Percentiles rank a stretch among this genome's conserved stretches.
Conservation (phyloP, 2,797 vertebrate genomes). For the Scyliorhinus canicula region DNA sequence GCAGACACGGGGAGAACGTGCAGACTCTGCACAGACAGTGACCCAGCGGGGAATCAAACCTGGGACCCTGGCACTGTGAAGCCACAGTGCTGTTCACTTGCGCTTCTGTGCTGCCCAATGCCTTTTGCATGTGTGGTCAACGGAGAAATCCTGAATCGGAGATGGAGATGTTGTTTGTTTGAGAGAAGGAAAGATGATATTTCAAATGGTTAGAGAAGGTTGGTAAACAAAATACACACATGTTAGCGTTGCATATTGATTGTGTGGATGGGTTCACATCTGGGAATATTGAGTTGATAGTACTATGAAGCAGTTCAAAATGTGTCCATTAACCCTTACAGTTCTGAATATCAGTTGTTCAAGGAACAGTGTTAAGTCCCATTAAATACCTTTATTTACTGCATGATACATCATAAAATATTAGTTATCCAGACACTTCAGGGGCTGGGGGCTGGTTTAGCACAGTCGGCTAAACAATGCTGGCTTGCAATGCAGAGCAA, state of each 20-base stretch:
- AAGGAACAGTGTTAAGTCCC: background rate
- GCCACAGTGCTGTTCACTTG: too few species aligned
- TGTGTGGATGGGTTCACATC: background rate
- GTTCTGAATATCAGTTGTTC: background rate
- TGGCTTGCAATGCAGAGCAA: too few species aligned
- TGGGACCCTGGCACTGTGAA: too few species aligned
- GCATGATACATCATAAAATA: background rate
- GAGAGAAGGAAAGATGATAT: slow-evolving; percentile 25
- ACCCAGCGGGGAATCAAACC: too few species aligned
- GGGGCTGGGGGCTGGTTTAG: too few species aligned
- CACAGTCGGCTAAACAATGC: too few species aligned
- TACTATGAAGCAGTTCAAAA: background rate
- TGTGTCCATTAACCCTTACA: background rate
- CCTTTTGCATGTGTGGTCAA: background rate
- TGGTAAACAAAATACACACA: slow-evolving; percentile 10
- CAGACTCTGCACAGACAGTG: too few species aligned
- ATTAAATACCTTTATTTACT: background rate
- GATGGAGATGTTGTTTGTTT: slow-evolving; percentile 1
- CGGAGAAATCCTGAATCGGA: background rate
- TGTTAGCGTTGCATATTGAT: slow-evolving; percentile 27
- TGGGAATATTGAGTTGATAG: background rate
- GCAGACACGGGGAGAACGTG: too few species aligned
- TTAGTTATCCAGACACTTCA: background rate
- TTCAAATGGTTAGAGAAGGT: slow-evolving; percentile 22
- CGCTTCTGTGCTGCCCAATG: too few species aligned